Evolutionary conservation across 2,113 vertebrate species (phyloP), one percentile per base, ranked within the genome.

Genomic region (Choloepus hoffmanni): DNA sequence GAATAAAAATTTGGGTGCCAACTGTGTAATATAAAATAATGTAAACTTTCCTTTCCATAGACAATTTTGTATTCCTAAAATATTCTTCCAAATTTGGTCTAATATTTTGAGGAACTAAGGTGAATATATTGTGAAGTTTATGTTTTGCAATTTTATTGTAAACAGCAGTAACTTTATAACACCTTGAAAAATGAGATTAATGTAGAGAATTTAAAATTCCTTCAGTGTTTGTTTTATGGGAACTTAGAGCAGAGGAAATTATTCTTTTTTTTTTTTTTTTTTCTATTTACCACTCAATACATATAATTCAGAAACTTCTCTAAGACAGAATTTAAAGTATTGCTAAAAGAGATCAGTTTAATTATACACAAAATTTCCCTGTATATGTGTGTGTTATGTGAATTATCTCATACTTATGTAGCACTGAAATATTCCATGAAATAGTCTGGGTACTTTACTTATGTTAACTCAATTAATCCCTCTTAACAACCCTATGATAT

Each of bases 111-210:
- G 55, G 28, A 24, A 68, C 19, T 26, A 67, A 78, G 89, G 70
- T 30, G 11, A 90, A 68, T 73, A 78, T 77, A 65, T 28, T n/a
- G 3, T 13, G 36, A 86, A 58, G 45, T 78, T 89, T 12, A 63
- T 40, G 28, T 81, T 87, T 95, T 62, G 1, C 5, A 86, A 55
- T 73, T 93, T 90, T 90, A 77, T 73, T 94, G 24, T 76, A 88
- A 76, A 23, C 19, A 76, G 0, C 40, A 83, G 60, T 67, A 77
- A 58, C 18, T 68, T 11, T 40, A 33, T 77, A 28, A 65, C 16
- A 88, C 19, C 7, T 83, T 92, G 40, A n/a, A 50, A 94, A 82
- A 72, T 65, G 76, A 70, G 91, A 73, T 93, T 83, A 92, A 40
- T 15, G 63, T 89, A 72, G 70, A 53, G 3, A 8, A 55, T 89